Base-by-base conservation (phyloP, 2,888 invertebrate genomes). In the Mamestra brassicae region DNA sequence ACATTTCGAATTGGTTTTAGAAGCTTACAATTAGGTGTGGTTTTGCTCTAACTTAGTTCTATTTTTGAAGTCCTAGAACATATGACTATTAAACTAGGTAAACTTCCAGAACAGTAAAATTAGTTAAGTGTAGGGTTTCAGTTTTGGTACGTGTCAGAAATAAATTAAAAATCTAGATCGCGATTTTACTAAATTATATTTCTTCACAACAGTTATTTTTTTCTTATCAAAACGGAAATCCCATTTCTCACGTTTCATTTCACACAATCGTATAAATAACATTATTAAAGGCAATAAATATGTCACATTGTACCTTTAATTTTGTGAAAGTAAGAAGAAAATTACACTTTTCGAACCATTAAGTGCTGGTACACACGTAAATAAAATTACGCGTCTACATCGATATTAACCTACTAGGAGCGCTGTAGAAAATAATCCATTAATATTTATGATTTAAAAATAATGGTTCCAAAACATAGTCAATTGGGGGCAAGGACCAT, bases 261-360 rank as follows among this genome's bases (percentile, higher is more conserved):
- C 36, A 71, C 55, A 58, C 55, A 55, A 50, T 57, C 47, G 8
- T 71, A 78, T 85, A 85, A 81, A 78, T 82, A 73, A 78, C 50
- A 61, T 34, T 57, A 78, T 54, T 54, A 74, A 8, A 34, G 7
- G 69, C n/a, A 78, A 67, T 85, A 81, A 81, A 78, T 69, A 74
- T 71, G 73, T 81, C 85, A 71, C 58, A 73, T 73, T 81, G 54
- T 50, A 64, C 64, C 38, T 74, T 67, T 70, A 67, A 81, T 73
- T 73, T 17, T 47, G 58, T 63, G 76, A 45, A 62, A 83, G 58
- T 60, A 64, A 58, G 57, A 65, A 69, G 13, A 72, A 26, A 86
- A 76, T 74, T 71, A 62, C 58, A 38, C 68, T 76, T 77, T 76
- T 72, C 73, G 70, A 65, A 45, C 66, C 71, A 76, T 84, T 78